phyloP scores from a whole-genome alignment of 2,797 vertebrate species.

The Xenops minutus region DNA sequence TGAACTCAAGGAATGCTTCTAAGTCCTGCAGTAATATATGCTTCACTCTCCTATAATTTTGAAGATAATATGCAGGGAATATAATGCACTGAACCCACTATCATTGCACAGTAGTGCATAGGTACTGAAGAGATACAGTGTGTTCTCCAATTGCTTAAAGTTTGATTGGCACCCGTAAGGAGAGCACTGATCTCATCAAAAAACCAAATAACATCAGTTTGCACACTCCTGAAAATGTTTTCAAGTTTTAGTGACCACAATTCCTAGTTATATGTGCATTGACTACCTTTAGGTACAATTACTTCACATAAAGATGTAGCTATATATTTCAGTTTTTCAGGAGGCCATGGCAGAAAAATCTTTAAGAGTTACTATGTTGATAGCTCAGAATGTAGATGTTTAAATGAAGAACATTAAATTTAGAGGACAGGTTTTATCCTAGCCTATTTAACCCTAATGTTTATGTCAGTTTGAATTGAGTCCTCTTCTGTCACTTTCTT shows the following conservation, averaged over 20 bases:
- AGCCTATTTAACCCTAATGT: slow-evolving; percentile 63
- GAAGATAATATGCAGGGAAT: not conserved
- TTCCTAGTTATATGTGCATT: not conserved
- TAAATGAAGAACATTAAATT: slow-evolving; percentile 59
- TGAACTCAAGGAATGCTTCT: not conserved
- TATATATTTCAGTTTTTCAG: slow-evolving; percentile 21
- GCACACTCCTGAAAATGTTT: not conserved
- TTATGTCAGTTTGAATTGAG: slow-evolving; percentile 67
- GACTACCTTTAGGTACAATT: not conserved
- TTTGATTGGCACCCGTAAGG: not conserved
- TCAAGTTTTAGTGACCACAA: not conserved
- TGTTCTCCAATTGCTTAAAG: not conserved
- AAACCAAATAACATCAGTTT: not conserved
- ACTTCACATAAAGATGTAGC: not conserved
- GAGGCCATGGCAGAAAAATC: slow-evolving; percentile 47
- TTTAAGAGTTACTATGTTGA: slow-evolving; percentile 35
- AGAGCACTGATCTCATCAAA: not conserved
- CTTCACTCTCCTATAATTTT: not conserved
- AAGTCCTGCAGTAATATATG: not conserved
- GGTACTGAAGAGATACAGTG: not conserved
- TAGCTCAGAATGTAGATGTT: slow-evolving; percentile 55
- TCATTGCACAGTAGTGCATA: not conserved
- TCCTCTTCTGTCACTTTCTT: slow-evolving; percentile 40
- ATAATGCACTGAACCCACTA: not conserved
- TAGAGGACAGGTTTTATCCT: slow-evolving; percentile 55